phyloP scores from a whole-genome alignment of 1,140 invertebrate species.

The Euura saliciscinereae region DNA sequence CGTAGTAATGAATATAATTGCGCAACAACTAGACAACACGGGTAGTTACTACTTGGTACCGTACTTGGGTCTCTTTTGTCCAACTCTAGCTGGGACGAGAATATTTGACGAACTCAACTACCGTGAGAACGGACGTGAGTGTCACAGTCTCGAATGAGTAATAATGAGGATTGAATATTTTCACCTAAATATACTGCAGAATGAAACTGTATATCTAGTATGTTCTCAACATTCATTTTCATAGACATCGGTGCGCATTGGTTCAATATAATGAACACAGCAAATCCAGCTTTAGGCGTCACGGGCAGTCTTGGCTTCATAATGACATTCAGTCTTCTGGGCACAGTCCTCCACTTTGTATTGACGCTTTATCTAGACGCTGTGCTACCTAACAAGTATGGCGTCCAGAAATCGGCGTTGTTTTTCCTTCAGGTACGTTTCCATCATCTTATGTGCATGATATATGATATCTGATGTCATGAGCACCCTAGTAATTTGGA shows the following conservation, averaged over 20 bases:
- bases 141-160: background rate
- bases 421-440: constrained; percentile 58
- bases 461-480: background rate
- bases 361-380: constrained; percentile 61
- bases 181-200: no score
- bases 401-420: constrained; percentile 60
- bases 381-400: constrained; percentile 61
- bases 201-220: no score
- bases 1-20: background rate
- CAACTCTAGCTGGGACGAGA: constrained; percentile 34
- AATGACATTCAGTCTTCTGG: constrained; percentile 57
- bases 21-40: background rate
- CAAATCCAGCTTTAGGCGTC: constrained; percentile 61
- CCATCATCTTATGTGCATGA: background rate
- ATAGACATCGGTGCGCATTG: constrained; percentile 64
- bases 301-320: constrained; percentile 53
- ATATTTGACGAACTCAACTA: constrained; percentile 38
- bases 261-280: constrained; percentile 58
- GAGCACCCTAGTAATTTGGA: background rate
- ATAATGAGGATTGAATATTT: no score
- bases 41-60: background rate
- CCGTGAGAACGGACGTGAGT: constrained; percentile 34
- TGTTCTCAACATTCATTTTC: background rate
- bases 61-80: constrained; percentile 38
- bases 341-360: constrained; percentile 53